These are phyloP conservation scores for Heliconius eleuchia DNA, from an alignment of 1,140 invertebrate genomes.

Conservation along the genomic window DNA sequence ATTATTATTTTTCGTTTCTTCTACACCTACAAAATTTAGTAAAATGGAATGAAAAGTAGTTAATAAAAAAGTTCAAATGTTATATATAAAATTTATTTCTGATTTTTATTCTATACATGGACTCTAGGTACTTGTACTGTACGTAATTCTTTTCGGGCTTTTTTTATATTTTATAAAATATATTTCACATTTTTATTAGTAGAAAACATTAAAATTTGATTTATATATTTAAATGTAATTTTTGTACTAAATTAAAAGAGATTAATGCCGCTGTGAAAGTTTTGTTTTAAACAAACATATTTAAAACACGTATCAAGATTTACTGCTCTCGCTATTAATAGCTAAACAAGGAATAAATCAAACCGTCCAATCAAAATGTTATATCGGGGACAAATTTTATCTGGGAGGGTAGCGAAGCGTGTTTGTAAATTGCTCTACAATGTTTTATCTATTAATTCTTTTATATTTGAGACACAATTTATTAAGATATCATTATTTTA, in stretches of 20 bases:
- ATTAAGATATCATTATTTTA: constrained; percentile 12
- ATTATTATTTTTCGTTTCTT: neutral
- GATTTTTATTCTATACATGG: too few species aligned
- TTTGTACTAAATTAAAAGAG: neutral
- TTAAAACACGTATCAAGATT: constrained; percentile 32
- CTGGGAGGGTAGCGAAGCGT: constrained; percentile 67
- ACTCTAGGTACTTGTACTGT: too few species aligned
- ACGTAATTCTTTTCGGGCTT: too few species aligned
- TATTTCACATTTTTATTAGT: too few species aligned
- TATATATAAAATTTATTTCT: too few species aligned
- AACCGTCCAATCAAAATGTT: constrained; percentile 77
- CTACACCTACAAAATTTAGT: neutral
- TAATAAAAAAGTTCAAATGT: too few species aligned
- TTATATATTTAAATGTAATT: too few species aligned
- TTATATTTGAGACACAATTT: constrained; percentile 3
- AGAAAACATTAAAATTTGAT: too few species aligned
- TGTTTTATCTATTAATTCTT: constrained; percentile 74
- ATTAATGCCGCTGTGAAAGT: constrained; percentile 1
- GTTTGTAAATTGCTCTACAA: constrained; percentile 78
- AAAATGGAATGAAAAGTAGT: neutral
- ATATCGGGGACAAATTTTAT: constrained; percentile 77
- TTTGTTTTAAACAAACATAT: neutral
- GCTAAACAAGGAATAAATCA: constrained; percentile 78
- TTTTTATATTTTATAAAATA: too few species aligned
- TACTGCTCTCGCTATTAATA: constrained; percentile 36